These are phyloP conservation scores for Gallinago stenura DNA, from an alignment of 2,797 vertebrate genomes.

Conservation along the genomic window DNA sequence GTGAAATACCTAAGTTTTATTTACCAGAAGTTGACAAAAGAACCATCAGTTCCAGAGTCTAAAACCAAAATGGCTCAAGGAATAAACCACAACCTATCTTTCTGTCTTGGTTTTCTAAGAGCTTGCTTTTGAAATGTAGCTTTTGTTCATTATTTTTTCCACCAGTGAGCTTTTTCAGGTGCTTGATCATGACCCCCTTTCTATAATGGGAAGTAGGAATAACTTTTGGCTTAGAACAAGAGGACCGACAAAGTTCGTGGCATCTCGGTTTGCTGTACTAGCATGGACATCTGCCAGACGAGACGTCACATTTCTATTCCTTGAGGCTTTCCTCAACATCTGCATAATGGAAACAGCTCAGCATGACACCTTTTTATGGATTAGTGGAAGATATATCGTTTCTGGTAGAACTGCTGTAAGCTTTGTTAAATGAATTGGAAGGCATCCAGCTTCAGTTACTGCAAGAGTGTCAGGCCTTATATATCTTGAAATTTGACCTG, in stretches of 20 bases:
- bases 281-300: not conserved
- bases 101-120: not conserved
- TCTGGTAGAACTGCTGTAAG: not conserved
- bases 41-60: not conserved
- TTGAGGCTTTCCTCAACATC: not conserved
- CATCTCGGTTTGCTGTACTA: not conserved
- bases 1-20: not conserved
- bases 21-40: not conserved
- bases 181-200: not conserved
- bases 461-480: not conserved
- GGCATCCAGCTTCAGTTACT: not conserved
- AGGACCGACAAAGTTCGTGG: not conserved
- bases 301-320: not conserved
- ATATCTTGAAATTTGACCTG: not conserved
- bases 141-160: not conserved
- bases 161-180: not conserved
- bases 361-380: not conserved
- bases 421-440: not conserved
- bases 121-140: not conserved
- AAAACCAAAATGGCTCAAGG: not conserved
- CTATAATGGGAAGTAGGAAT: not conserved
- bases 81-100: not conserved
- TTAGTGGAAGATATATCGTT: not conserved
- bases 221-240: not conserved
- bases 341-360: not conserved